Conservation (phyloP, 1,140 invertebrate genomes). For the Pristionchus pacificus region DNA sequence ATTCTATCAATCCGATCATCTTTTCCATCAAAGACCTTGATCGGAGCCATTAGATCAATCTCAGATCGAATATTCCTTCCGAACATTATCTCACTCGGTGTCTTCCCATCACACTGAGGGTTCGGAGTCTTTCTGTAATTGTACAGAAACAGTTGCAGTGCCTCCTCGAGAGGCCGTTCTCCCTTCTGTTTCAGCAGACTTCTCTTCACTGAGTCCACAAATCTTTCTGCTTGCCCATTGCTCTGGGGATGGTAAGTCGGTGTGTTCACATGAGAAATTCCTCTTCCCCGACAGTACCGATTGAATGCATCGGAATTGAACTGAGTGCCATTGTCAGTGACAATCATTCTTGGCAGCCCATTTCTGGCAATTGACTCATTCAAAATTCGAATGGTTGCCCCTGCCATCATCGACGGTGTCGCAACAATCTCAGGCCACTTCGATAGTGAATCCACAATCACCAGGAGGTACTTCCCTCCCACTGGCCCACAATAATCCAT, state of each 20-base stretch:
- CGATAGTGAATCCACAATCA: slow-evolving; percentile 60
- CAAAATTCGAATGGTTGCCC: slow-evolving; percentile 19
- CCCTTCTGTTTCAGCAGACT: slow-evolving; percentile 16
- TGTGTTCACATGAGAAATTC: slow-evolving; percentile 38
- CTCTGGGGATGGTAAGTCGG: slow-evolving; percentile 50
- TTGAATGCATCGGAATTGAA: slow-evolving; percentile 54
- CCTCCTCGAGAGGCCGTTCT: too few species aligned
- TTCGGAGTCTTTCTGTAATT: too few species aligned
- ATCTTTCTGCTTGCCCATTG: slow-evolving; percentile 54
- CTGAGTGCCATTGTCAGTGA: slow-evolving; percentile 56
- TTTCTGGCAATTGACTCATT: slow-evolving; percentile 30
- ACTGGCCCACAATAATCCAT: slow-evolving; percentile 60
- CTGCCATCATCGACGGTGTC: slow-evolving; percentile 14
- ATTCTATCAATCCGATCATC: too few species aligned
- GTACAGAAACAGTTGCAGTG: too few species aligned
- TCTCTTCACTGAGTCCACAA: slow-evolving; percentile 50
- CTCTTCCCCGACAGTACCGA: slow-evolving; percentile 39
- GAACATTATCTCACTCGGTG: too few species aligned
- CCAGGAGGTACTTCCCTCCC: slow-evolving; percentile 48
- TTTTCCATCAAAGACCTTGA: too few species aligned
- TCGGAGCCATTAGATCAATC: too few species aligned
- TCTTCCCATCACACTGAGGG: too few species aligned
- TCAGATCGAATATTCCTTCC: too few species aligned
- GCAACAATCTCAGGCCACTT: slow-evolving; percentile 62
- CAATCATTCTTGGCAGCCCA: slow-evolving; percentile 45